These are phyloP conservation scores for Notodonta ziczac DNA, from an alignment of 2,888 invertebrate species.

Conservation along the genomic window DNA sequence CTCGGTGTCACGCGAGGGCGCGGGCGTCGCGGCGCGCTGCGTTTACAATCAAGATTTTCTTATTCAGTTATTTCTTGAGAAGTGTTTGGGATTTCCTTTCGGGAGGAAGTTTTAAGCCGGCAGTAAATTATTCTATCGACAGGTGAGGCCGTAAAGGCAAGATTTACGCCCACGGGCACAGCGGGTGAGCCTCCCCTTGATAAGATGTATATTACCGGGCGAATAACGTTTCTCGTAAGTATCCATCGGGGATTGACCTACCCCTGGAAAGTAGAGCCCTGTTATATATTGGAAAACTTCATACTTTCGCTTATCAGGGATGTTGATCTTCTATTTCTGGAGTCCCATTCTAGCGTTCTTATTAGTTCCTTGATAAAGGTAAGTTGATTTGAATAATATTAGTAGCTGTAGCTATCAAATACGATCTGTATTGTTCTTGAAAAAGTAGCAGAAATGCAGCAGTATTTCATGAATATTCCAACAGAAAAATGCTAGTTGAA, in stretches of 20 bases:
- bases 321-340: constrained; percentile 25
- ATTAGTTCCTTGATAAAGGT: not conserved
- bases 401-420: too few species aligned
- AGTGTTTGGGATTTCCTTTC: constrained; percentile 81
- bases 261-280: constrained; percentile 56
- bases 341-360: not conserved
- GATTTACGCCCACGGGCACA: constrained; percentile 79
- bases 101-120: constrained; percentile 80
- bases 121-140: constrained; percentile 84
- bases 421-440: not conserved
- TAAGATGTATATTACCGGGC: constrained; percentile 80
- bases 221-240: constrained; percentile 72
- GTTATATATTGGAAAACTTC: constrained; percentile 68
- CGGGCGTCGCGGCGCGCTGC: constrained; percentile 43
- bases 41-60: constrained; percentile 75
- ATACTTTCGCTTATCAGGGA: constrained; percentile 52
- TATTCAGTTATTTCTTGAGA: constrained; percentile 82
- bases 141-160: constrained; percentile 83
- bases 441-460: not conserved
- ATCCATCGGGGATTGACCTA: constrained; percentile 71
- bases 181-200: constrained; percentile 70
- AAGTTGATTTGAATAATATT: too few species aligned
- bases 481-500: constrained; percentile 53
- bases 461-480: constrained; percentile 46
- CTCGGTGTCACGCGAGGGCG: constrained; percentile 57